Evolutionary conservation across 2,797 vertebrate genomes (phyloP), one percentile per base, ranked within the genome.

Genomic region (Epinephelus awoara): DNA sequence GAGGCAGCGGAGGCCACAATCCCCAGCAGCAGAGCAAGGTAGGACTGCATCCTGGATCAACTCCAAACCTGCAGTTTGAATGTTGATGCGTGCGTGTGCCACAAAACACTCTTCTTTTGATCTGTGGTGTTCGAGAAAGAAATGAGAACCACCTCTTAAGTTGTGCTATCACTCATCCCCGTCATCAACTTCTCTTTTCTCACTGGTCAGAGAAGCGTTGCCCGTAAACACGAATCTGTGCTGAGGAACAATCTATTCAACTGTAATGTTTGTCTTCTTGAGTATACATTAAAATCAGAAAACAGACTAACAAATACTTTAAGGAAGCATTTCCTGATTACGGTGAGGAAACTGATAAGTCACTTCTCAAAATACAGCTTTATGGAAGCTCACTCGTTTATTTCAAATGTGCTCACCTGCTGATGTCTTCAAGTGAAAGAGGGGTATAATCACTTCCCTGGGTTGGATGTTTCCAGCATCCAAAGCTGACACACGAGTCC

Each of bases 21-120:
- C 81, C 88, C 88, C 82, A 93, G 84, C 82, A 93, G 68, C 84
- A 94, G 84, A 42, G 84, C 23, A 42, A 92, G 63, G 79, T 69
- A 88, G 58, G 76, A 72, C 88, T 77, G 85, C 93, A 94, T 95
- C 90, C 86, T 92, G 82, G 80, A 85, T 84, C 84, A 68, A 76
- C 83, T 88, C 82, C 88, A 83, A 72, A 82, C 79, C 82, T 83
- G 76, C 47, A 73, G 82, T 49, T 79, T 73, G 56, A 81, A 63
- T 66, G 70, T 6, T 34, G 44, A 49, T 27, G 38, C 25, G 46
- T 57, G 27, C 38, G 62, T 55, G 63, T 47, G 9, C 61, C 13
- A 57, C 12, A n/a, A 75, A 79, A 72, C 8, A 15, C 25, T 80
- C 49, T 62, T 77, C 50, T 27, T 49, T 8, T 49, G 67, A 77